Percentiles rank a stretch among this genome's conserved stretches.
Evolutionary conservation across 2,888 invertebrate genomes (phyloP).

Genomic region (Elegia similella): DNA sequence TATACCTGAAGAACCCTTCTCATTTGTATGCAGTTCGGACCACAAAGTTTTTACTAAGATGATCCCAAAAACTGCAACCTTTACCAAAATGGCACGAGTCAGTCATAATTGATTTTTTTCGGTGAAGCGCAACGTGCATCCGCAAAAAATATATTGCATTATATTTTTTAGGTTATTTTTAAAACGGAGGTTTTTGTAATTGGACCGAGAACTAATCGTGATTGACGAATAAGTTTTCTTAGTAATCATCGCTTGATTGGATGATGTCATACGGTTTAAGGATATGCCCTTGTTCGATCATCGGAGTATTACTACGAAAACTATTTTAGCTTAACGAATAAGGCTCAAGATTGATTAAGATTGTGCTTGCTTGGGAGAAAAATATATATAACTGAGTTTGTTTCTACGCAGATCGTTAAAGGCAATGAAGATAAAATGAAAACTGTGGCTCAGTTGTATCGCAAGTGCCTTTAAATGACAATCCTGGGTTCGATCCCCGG

Average conservation of each 20-base stretch:
- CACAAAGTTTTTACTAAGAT: conserved; percentile 25
- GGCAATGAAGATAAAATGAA: background rate
- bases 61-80: conserved; percentile 33
- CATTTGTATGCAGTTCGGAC: conserved; percentile 1
- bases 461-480: no score
- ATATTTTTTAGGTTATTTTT: conserved; percentile 31
- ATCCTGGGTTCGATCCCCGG: no score
- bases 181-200: conserved; percentile 53
- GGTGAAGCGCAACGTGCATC: conserved; percentile 43
- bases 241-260: conserved; percentile 55
- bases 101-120: conserved; percentile 63
- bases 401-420: background rate
- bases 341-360: no score
- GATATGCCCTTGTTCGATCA: conserved; percentile 22
- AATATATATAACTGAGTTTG: background rate
- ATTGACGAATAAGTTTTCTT: conserved; percentile 39
- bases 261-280: conserved; percentile 52
- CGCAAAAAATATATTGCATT: conserved; percentile 65
- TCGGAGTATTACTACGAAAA: conserved; percentile 5
- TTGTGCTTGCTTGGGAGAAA: background rate
- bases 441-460: background rate
- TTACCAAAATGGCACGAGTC: conserved; percentile 57
- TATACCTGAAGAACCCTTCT: conserved; percentile 7
- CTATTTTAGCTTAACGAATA: background rate
- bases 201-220: conserved; percentile 53